Percentiles rank a stretch among this genome's conserved stretches.
Evolutionary conservation across 2,113 vertebrate genomes (phyloP).

Genomic region (Antechinus flavipes): DNA sequence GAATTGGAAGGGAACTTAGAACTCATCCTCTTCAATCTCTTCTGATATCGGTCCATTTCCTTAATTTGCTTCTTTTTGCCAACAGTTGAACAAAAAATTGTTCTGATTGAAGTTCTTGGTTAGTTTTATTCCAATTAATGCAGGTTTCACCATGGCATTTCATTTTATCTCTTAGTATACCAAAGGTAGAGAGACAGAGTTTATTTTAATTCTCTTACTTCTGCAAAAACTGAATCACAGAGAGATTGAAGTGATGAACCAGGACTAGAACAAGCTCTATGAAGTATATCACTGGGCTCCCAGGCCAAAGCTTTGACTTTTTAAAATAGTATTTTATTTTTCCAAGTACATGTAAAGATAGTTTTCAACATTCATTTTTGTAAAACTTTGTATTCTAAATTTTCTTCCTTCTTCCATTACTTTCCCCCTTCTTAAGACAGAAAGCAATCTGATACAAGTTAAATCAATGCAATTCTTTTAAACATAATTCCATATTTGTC

Average conservation of each 20-base stretch:
- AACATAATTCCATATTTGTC: too few species aligned
- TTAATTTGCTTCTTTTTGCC: neutral
- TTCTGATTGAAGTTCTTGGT: neutral
- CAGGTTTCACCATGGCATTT: neutral
- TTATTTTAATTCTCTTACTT: neutral
- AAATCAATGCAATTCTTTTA: too few species aligned
- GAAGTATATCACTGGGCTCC: neutral
- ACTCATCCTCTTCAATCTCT: neutral
- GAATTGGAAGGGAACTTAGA: neutral
- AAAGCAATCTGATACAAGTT: too few species aligned
- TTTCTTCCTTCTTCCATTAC: too few species aligned
- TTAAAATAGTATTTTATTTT: too few species aligned
- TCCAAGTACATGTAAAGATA: too few species aligned
- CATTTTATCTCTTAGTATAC: neutral
- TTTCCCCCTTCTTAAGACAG: too few species aligned
- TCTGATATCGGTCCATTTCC: neutral
- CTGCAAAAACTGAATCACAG: neutral
- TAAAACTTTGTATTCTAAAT: too few species aligned
- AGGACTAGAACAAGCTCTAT: neutral
- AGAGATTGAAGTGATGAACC: neutral
- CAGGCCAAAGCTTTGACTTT: neutral
- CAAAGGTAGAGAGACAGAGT: neutral
- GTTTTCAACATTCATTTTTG: too few species aligned
- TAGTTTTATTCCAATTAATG: neutral
- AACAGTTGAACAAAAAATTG: neutral